Percentiles rank a stretch among this genome's conserved stretches.
Evolutionary conservation across 2,113 vertebrate species (phyloP).

Genomic region (Seriola dumerili): DNA sequence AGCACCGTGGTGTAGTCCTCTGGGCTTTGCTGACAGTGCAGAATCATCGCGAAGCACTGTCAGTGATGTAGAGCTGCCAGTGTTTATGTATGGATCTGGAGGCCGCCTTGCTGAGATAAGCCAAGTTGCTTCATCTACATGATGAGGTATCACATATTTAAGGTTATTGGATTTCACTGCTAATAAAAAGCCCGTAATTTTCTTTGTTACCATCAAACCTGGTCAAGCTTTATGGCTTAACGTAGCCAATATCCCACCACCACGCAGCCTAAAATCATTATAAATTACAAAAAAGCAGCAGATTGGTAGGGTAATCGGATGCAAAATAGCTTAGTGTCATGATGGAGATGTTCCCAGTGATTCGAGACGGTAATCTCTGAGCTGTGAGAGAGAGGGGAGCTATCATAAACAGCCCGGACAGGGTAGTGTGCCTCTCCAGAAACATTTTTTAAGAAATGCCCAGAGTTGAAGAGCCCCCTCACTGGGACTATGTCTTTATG

Average conservation of each 20-base stretch:
- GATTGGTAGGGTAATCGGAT: slow-evolving; percentile 2
- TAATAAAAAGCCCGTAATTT: slow-evolving; percentile 28
- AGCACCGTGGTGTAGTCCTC: slow-evolving; percentile 17
- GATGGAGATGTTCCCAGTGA: background rate
- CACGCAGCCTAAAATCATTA: slow-evolving; percentile 7
- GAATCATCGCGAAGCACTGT: slow-evolving; percentile 39
- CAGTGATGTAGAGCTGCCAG: slow-evolving; percentile 60
- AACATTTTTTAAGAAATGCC: slow-evolving; percentile 43
- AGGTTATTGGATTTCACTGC: slow-evolving; percentile 39
- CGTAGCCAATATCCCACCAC: background rate
- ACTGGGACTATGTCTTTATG: slow-evolving; percentile 32
- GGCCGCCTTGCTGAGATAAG: slow-evolving; percentile 36
- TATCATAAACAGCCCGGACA: slow-evolving; percentile 30
- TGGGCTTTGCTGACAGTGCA: slow-evolving; percentile 54
- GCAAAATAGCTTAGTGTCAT: slow-evolving; percentile 24
- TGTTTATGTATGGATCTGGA: slow-evolving; percentile 53
- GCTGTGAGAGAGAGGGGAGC: slow-evolving; percentile 1
- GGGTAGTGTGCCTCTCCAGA: slow-evolving; percentile 7
- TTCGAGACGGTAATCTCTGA: slow-evolving; percentile 9
- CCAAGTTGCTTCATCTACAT: slow-evolving; percentile 51
- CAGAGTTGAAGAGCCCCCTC: slow-evolving; percentile 29
- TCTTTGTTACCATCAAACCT: slow-evolving; percentile 2
- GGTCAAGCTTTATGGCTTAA: slow-evolving; percentile 18
- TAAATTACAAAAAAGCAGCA: slow-evolving; percentile 19
- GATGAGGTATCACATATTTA: slow-evolving; percentile 51